Conservation (phyloP, 92 coral and sea anemone species). For the Muricea muricata region DNA sequence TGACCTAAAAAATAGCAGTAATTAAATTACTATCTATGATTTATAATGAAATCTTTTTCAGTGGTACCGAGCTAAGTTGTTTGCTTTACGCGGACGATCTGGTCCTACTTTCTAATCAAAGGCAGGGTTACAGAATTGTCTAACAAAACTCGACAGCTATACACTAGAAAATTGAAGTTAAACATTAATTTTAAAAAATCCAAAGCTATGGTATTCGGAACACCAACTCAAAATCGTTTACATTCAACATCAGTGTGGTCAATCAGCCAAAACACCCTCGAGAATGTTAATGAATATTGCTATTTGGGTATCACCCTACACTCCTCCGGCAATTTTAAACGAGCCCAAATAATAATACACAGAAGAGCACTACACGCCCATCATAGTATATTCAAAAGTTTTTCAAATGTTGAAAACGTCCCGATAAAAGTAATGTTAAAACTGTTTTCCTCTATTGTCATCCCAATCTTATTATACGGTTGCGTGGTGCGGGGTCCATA, state of each 20-base stretch:
- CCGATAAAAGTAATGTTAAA: not conserved
- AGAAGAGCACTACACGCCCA: not conserved
- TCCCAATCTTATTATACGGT: no score
- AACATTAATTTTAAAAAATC: not conserved
- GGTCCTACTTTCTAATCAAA: not conserved
- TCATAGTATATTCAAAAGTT: not conserved
- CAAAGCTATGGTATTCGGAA: not conserved
- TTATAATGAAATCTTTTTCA: no score
- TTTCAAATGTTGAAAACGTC: not conserved
- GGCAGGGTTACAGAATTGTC: constrained; percentile 18
- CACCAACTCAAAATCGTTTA: not conserved
- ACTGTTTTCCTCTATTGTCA: no score
- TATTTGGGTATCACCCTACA: not conserved
- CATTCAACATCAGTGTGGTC: no score
- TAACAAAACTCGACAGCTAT: not conserved
- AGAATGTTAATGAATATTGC: not conserved
- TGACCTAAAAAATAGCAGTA: no score
- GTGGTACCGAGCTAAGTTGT: not conserved
- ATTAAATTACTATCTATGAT: no score
- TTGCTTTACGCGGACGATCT: not conserved
- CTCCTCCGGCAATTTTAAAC: not conserved
- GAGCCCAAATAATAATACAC: not conserved
- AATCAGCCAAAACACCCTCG: not conserved
- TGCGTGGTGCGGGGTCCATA: no score
- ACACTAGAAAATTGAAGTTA: constrained; percentile 26